Base-by-base conservation (phyloP, 2,113 vertebrate species). In the Phocoena sinus region DNA sequence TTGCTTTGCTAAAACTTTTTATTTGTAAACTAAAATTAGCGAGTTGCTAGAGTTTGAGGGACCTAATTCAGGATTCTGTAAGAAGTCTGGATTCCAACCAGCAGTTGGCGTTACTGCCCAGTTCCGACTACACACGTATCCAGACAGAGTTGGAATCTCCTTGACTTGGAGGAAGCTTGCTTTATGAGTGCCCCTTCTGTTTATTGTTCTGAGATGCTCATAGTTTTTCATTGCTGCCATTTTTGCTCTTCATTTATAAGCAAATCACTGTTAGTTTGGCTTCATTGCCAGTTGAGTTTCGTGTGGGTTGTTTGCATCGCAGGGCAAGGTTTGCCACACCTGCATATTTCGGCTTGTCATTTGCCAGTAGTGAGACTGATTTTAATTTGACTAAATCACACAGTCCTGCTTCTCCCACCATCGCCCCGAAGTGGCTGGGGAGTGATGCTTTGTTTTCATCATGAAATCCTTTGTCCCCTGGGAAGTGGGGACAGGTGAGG, bases 31-130 rank as follows among this genome's bases (percentile, higher is more conserved):
- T n/a, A 60, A 95, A 84, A n/a, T 76, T 8, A 44, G 13, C 1
- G 0, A 12, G 9, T 25, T 84, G 81, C 26, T 81, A 53, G 70
- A 31, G 67, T 41, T 41, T 5, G 91, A 81, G 33, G 53, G 3
- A 33, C 71, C n/a, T 44, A 9, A 8, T 17, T 23, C 17, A 65
- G 41, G 70, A 44, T 90, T 53, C 28, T 18, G 4, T 4, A 38
- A 7, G 85, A 60, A 65, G 50, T 38, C 26, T 31, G 63, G 50
- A 38, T 60, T 33, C 15, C n/a, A 21, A 17, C 50, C 38, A 2
- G 26, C 44, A 5, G 1, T 6, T 26, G 77, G 6, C 0, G 1
- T 6, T 4, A 5, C n/a, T 20, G 63, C 58, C 47, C 23, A 2
- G 4, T 17, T 80, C 86, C 1, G 1, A 8, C 63, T 28, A 23